Evolutionary conservation across 2,113 vertebrate species (phyloP).

Genomic region (Chaenocephalus aceratus): DNA sequence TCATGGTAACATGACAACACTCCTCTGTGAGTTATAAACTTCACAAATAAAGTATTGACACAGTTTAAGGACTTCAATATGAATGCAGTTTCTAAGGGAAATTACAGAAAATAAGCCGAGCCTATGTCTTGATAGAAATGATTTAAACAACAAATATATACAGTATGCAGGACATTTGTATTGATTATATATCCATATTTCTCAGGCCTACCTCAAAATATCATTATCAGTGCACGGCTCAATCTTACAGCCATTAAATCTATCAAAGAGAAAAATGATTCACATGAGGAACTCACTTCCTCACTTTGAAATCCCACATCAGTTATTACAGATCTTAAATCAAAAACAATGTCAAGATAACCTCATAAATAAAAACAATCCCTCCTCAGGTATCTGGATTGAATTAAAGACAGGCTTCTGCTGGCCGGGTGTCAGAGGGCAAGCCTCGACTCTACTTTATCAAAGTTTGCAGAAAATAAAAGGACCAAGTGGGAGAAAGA

Average conservation of each 20-base stretch:
- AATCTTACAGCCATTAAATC: not conserved
- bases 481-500: not conserved
- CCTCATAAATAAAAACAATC: slow-evolving; percentile 18
- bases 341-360: not conserved
- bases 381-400: slow-evolving; percentile 5
- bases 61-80: too few species aligned
- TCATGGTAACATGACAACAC: too few species aligned
- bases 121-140: too few species aligned
- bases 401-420: slow-evolving; percentile 11
- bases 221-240: not conserved
- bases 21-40: too few species aligned
- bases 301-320: not conserved
- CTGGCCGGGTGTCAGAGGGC: slow-evolving; percentile 17
- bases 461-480: not conserved
- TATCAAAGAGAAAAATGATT: not conserved
- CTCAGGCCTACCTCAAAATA: not conserved
- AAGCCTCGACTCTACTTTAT: slow-evolving; percentile 21
- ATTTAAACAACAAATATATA: too few species aligned
- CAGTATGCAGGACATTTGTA: too few species aligned
- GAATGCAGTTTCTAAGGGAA: too few species aligned
- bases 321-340: not conserved
- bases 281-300: not conserved
- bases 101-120: too few species aligned
- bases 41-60: too few species aligned
- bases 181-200: too few species aligned